Conservation (phyloP, 2,797 vertebrate genomes). For the Monodelphis domestica region DNA sequence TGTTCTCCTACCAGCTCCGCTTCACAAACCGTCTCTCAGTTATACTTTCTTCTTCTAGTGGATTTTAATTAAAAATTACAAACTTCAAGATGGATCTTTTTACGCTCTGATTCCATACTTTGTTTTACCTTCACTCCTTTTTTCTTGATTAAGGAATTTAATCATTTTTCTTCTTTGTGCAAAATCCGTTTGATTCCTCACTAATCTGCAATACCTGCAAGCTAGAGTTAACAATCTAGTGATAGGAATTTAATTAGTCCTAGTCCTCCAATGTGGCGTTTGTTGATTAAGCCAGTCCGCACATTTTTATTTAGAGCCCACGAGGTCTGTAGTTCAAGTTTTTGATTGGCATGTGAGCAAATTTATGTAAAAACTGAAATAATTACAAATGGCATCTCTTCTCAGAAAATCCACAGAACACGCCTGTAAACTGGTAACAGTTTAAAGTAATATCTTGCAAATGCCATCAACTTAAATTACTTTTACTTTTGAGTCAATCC, state of each 20-base stretch:
- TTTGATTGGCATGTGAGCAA: background rate
- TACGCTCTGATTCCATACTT: too few relatives aligned
- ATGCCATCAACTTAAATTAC: background rate
- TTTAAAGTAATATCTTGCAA: background rate
- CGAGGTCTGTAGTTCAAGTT: background rate
- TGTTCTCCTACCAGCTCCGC: too few relatives aligned
- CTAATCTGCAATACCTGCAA: background rate
- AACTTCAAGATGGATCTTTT: too few relatives aligned
- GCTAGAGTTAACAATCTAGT: slow-evolving; percentile 23
- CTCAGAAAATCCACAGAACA: background rate
- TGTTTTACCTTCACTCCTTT: too few relatives aligned
- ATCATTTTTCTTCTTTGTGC: background rate
- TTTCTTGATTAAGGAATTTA: background rate
- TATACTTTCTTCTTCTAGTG: too few relatives aligned
- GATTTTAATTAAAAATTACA: too few relatives aligned
- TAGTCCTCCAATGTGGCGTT: background rate
- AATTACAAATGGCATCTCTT: slow-evolving; percentile 19
- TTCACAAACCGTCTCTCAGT: too few relatives aligned
- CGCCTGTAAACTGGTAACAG: background rate
- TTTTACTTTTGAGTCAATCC: background rate
- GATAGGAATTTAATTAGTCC: background rate
- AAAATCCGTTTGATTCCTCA: slow-evolving; percentile 6
- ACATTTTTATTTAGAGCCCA: slow-evolving; percentile 3
- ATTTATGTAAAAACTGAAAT: slow-evolving; percentile 8
- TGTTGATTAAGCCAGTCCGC: background rate